These are phyloP conservation scores for Balanococcus diminutus DNA, from an alignment of 2,888 invertebrate genomes.

Conservation along the genomic window DNA sequence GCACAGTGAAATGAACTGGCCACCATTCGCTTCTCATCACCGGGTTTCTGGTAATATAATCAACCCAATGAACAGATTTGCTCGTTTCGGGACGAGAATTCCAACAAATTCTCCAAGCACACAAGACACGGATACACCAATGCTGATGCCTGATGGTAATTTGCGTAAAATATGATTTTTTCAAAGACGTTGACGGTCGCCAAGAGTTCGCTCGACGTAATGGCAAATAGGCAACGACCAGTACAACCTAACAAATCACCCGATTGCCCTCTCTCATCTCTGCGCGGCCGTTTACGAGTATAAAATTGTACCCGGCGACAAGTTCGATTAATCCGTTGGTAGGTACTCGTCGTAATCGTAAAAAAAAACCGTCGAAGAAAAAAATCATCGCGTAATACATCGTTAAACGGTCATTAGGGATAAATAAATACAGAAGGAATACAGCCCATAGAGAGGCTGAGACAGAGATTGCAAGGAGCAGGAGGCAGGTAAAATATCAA, in stretches of 20 bases:
- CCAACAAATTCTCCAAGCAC: neutral
- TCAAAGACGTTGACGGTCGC: neutral
- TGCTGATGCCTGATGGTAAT: neutral
- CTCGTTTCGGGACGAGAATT: neutral
- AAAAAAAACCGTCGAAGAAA: neutral
- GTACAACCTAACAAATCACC: too few relatives aligned
- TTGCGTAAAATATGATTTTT: neutral
- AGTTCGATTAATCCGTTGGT: neutral
- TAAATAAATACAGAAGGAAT: slow-evolving; percentile 8
- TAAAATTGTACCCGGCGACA: neutral
- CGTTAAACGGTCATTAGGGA: slow-evolving; percentile 12
- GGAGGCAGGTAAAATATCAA: neutral
- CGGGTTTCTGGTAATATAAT: too few relatives aligned
- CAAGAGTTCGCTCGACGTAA: too few relatives aligned
- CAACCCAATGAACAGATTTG: too few relatives aligned
- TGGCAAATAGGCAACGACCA: too few relatives aligned
- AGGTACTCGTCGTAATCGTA: neutral
- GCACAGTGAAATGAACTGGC: neutral
- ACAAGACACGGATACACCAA: neutral
- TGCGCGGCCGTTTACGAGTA: neutral
- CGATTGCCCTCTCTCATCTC: neutral
- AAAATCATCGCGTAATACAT: neutral
- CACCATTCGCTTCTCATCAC: neutral
- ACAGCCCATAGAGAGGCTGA: neutral
- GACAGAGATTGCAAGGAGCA: neutral